Evolutionary conservation across 1,140 invertebrate genomes (phyloP), one percentile per base, ranked within the genome.

Genomic region (Platorchestia sp.): DNA sequence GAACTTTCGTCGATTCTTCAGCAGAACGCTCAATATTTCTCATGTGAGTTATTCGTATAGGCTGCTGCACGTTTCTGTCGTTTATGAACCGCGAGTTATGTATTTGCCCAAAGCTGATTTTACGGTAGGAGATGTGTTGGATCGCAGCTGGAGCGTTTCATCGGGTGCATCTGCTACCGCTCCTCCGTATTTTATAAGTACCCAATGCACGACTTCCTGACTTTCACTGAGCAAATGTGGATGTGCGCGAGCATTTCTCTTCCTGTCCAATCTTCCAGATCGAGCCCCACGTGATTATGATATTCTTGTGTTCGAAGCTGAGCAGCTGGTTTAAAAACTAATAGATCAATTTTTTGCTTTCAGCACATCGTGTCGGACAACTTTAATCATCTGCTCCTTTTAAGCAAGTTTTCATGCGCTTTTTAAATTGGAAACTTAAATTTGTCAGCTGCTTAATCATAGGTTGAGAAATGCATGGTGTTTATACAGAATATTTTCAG

Each of bases 171-270:
- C 59, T 75, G 27, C 59, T 75, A 27, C 59, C 59, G 59, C 59
- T 36, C 87, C 43, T 41, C 10, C 42, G 41, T 44, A 47, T 93
- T 93, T 93, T 45, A 93, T 44, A 93, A 45, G 43, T 47, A 19
- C 43, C 45, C 91, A 93, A 44, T 93, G 43, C 91, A 93, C 27
- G n/a, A 6, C 91, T 93, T 90, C 91, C 45, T 45, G 45, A 93
- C 91, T 93, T 93, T 93, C 91, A 93, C 91, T 93, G 45, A 42
- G 41, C 43, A 93, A 44, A 16, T 44, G 91, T 93, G 91, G 91
- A 44, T 93, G 43, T 40, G 43, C 91, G 14, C 7, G 19, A 47
- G 3, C 91, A n/a, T 45, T 93, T 93, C 45, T 45, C 91, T 40
- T 47, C 40, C 36, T 89, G 7, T 93, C 45, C 0, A 93, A 41